Percentiles rank a stretch among this genome's conserved stretches.
Evolutionary conservation across 37 sponge, comb jelly and placozoan genomes (phyloP).

Genomic region (Ianthella basta): DNA sequence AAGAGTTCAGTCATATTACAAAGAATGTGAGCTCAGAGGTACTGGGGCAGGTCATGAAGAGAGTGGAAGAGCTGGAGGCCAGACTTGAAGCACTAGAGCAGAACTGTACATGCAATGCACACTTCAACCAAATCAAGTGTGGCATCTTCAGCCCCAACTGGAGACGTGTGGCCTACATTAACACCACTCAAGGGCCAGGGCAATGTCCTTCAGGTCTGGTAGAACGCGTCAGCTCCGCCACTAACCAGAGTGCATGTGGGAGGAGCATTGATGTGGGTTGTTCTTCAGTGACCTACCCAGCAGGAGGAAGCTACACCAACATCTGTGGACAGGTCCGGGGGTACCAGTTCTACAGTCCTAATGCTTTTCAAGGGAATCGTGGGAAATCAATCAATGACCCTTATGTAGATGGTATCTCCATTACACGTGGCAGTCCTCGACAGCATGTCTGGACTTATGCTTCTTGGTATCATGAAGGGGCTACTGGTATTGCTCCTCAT

Average conservation of each 20-base stretch:
- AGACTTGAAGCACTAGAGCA: background rate
- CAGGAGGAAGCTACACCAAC: slow-evolving; percentile 32
- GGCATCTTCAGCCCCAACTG: slow-evolving; percentile 28
- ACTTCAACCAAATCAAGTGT: background rate
- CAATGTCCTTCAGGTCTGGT: slow-evolving; percentile 35
- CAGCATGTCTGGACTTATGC: slow-evolving; percentile 33
- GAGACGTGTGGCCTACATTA: slow-evolving; percentile 37
- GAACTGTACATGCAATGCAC: too few species aligned
- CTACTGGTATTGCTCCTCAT: too few species aligned
- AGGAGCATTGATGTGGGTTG: slow-evolving; percentile 32
- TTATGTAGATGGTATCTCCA: slow-evolving; percentile 32
- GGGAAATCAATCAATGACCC: slow-evolving; percentile 14
- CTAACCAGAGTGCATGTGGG: slow-evolving; percentile 23
- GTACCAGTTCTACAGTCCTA: slow-evolving; percentile 35
- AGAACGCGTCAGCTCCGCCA: background rate
- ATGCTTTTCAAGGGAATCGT: background rate
- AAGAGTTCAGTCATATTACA: too few species aligned
- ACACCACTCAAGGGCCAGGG: slow-evolving; percentile 38
- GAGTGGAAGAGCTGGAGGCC: background rate
- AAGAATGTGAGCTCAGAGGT: too few species aligned
- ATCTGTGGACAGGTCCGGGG: slow-evolving; percentile 62
- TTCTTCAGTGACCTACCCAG: slow-evolving; percentile 12
- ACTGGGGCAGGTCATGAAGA: too few species aligned
- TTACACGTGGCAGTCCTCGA: slow-evolving; percentile 28
- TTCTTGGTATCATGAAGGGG: background rate